phyloP scores from a whole-genome alignment of 2,797 vertebrate species.

The Diglossa cyanea region DNA sequence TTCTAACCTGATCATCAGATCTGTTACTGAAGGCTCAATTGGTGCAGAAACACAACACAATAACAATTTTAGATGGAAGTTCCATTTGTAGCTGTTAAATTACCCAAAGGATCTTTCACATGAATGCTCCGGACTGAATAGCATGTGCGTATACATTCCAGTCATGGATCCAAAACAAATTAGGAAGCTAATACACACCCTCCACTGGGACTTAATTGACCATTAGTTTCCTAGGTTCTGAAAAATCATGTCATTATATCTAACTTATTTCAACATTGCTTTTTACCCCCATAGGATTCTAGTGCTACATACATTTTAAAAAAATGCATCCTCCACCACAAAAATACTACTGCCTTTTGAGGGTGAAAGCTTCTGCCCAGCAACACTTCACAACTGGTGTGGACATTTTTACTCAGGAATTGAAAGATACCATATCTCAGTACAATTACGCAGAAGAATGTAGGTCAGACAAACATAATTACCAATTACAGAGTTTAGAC shows the following conservation, averaged over 20 bases:
- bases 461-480: slow-evolving; percentile 65
- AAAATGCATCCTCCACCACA: not conserved
- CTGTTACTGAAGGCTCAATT: not conserved
- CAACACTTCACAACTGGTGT: slow-evolving; percentile 5
- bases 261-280: slow-evolving; percentile 37
- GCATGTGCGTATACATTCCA: slow-evolving; percentile 19
- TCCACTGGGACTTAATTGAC: slow-evolving; percentile 62
- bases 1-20: not conserved
- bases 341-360: slow-evolving; percentile 16
- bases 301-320: not conserved
- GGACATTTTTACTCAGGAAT: slow-evolving; percentile 26
- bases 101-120: slow-evolving; percentile 57
- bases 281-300: slow-evolving; percentile 34
- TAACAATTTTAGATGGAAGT: slow-evolving; percentile 39
- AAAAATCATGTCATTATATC: slow-evolving; percentile 64
- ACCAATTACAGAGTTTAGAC: slow-evolving; percentile 36
- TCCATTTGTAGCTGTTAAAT: slow-evolving; percentile 55
- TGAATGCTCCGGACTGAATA: slow-evolving; percentile 12
- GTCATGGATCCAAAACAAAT: slow-evolving; percentile 58
- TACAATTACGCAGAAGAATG: slow-evolving; percentile 47
- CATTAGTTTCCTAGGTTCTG: slow-evolving; percentile 65
- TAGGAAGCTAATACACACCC: slow-evolving; percentile 46
- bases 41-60: slow-evolving; percentile 30
- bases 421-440: slow-evolving; percentile 40
- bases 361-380: slow-evolving; percentile 30